Evolutionary conservation across 92 coral and sea anemone species (phyloP), one percentile per base, ranked within the genome.

Genomic region (Phenganax subtilis): DNA sequence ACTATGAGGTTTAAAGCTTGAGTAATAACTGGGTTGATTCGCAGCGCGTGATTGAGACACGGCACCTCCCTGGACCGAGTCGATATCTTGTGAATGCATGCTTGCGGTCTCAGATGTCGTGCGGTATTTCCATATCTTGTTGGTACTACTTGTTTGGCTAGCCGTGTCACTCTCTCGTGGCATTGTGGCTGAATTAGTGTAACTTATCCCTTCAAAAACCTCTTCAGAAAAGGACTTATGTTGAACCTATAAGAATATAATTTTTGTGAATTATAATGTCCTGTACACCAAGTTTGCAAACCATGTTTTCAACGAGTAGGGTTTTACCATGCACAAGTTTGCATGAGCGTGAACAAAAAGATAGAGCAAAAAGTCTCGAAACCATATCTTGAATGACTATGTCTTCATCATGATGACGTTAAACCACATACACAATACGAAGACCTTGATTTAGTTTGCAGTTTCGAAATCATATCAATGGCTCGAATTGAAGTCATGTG

Each of bases 221-320:
- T 78, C 82, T 30, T 61, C 72, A 12, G 82, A 78, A 17, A 78
- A 78, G 16, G 82, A 31, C 60, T 78, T 78, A 3, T 51, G 8
- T 1, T 72, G 56, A 8, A 10, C 57, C 59, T 72, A 56, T 37
- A 37, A 2, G 28, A 9, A 51, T 9, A 1, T 16, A 14, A n/a
- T 54, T 72, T 2, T 16, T 27, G 54, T 51, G 31, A 37, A 68
- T 10, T 68, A 68, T 61, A 61, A 15, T 15, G 2, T 6, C 25
- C 67, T 15, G 67, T 37, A 1, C 47, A 5, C 47, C 47, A 37
- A 37, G 47, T 37, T 37, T 37, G 47, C 47, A 37, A 37, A 37
- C 47, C 2, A 37, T 37, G 47, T 1, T 37, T 37, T 37, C 47
- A 5, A 37, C 3, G 47, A 37, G 47, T 37, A 37, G 2, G 47